Base-by-base conservation (phyloP, 2,888 invertebrate species). In the Tinea trinotella region DNA sequence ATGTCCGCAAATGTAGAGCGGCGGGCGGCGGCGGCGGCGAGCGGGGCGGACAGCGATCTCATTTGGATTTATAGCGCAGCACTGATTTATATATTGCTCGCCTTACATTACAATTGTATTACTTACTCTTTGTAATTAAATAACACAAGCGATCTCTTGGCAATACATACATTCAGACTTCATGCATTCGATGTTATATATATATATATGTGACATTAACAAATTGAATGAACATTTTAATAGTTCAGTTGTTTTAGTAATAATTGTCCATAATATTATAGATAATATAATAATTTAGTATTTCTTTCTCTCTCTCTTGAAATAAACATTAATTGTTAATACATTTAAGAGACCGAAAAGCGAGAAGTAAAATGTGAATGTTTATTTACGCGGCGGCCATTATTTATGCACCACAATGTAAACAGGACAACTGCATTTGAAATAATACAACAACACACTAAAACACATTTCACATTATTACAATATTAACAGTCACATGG, bases 21-120 rank as follows among this genome's bases (percentile, higher is more conserved):
- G 20, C 4, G 4, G 4, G 48, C 48, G 48, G n/a, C n/a, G n/a
- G n/a, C n/a, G 7, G 35, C 52, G 52, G 35, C 9, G 15, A 34
- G 52, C 34, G 35, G 52, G 15, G 52, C 52, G 18, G 52, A 18
- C 34, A 13, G 52, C 35, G 34, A 17, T 30, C 52, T 18, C 17
- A 1, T 34, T 24, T 34, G 30, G 52, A 52, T 52, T 52, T 52
- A 52, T 52, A 35, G 52, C 52, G 15, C n/a, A 2, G 2, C 34
- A 2, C 52, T 52, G 52, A 52, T 52, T 52, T 52, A 52, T 46
- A 46, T 7, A 46, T n/a, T n/a, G 12, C 19, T 46, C 46, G 46
- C 46, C 3, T 46, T 19, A 10, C 15, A 46, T 46, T 46, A 46
- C 46, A 18, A 36, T 4, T 12, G 18, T 7, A 17, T 4, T 46